Evolutionary conservation across 2,113 vertebrate genomes (phyloP).

Genomic region (Lynx canadensis): DNA sequence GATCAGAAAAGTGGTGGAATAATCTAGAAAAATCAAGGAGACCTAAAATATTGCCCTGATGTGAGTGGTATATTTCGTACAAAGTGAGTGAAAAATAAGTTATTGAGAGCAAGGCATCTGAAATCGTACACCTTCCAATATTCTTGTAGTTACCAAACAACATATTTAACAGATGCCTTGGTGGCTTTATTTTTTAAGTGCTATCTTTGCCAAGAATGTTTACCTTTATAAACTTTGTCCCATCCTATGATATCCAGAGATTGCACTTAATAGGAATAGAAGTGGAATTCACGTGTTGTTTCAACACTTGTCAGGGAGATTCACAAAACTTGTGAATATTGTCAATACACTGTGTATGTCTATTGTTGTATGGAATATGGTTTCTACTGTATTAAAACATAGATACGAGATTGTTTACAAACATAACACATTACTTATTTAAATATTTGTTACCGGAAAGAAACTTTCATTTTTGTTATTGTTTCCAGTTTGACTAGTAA

Average conservation of each 20-base stretch:
- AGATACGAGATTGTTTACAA: neutral
- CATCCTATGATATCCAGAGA: neutral
- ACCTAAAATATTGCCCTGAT: constrained; percentile 5
- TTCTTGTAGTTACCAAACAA: neutral
- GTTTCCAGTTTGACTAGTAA: neutral
- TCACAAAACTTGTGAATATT: neutral
- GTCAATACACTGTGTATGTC: neutral
- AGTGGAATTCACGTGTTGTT: neutral
- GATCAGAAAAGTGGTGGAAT: constrained; percentile 74
- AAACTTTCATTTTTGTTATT: neutral
- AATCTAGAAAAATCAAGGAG: constrained; percentile 10
- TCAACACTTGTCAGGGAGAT: neutral
- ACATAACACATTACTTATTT: neutral
- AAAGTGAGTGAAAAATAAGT: neutral
- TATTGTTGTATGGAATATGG: neutral
- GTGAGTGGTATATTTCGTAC: neutral
- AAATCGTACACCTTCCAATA: neutral
- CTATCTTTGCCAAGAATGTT: neutral
- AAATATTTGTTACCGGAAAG: neutral
- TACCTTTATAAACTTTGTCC: constrained; percentile 19
- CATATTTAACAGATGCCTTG: neutral
- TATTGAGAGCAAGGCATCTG: neutral
- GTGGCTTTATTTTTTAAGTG: constrained; percentile 3
- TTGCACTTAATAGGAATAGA: neutral
- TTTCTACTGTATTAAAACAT: neutral